Base-by-base conservation (phyloP, 2,797 vertebrate species). In the Podarcis siculus region DNA sequence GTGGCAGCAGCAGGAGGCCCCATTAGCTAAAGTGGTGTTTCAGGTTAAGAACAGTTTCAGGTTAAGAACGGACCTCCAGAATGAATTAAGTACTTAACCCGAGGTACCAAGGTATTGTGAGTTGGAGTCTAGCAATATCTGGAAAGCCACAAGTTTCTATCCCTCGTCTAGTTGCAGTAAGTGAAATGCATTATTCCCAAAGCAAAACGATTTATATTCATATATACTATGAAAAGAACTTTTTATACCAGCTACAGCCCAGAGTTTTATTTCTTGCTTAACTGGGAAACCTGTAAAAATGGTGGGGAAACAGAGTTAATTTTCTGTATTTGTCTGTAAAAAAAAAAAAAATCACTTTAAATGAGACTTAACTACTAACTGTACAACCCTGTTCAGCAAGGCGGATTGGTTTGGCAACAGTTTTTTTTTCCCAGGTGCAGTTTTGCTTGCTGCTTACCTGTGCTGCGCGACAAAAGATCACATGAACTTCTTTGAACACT, bases 401-500 rank as follows among this genome's bases (percentile, higher is more conserved):
- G 45, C 71, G 3, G 6, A 13, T 85, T 35, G 25, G 10, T 73
- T 86, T 27, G n/a, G 19, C 76, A 81, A 3, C 75, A 72, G 3
- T 23, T 80, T 5, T 1, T 1, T 23, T 80, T 5, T 1, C 67
- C 78, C 13, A 67, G 0, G 89, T 37, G 55, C 12, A 86, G 19
- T 76, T 25, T 42, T 55, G 78, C 0, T 66, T 67, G 35, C 64
- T 0, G 61, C 0, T 0, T 21, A 39, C 1, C 0, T 5, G 49
- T 1, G 0, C 1, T 69, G 4, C n/a, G 5, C 8, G 32, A 64
- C 23, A 69, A 35, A 75, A 0, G 6, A 27, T 23, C 39, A 91
- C 37, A 13, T 23, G 27, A 88, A 71, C 21, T 10, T 30, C 19
- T 83, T 83, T 71, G 42, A 69, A 58, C 27, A 39, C 32, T 32